Conservation (phyloP, 2,113 vertebrate genomes). For the Lates calcarifer region DNA sequence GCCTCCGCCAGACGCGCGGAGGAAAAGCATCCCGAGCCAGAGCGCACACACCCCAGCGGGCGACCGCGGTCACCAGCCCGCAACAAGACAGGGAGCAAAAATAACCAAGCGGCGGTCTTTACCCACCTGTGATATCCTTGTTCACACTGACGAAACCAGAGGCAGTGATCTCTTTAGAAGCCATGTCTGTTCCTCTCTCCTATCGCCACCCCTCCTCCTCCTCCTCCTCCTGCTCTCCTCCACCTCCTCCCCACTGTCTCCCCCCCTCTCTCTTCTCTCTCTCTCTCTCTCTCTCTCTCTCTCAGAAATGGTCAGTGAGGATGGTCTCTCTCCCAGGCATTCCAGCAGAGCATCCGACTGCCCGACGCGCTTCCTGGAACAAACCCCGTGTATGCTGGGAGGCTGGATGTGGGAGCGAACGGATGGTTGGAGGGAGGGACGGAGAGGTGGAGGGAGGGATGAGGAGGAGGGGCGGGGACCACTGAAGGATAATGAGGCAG, state of each 20-base stretch:
- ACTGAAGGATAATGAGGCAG: slow-evolving; percentile 46
- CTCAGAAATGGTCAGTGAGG: slow-evolving; percentile 67
- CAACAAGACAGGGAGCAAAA: slow-evolving; percentile 25
- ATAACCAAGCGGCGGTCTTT: slow-evolving; percentile 16
- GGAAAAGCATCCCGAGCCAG: slow-evolving; percentile 54
- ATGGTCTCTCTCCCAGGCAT: slow-evolving; percentile 82
- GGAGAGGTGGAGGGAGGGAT: slow-evolving; percentile 10
- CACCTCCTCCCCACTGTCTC: slow-evolving; percentile 33
- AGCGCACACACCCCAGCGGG: slow-evolving; percentile 33
- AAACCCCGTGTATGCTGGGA: slow-evolving; percentile 62
- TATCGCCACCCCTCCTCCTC: slow-evolving; percentile 57
- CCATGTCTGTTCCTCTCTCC: slow-evolving; percentile 81
- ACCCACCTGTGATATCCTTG: slow-evolving; percentile 86
- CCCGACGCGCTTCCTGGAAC: slow-evolving; percentile 79
- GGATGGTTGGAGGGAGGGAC: slow-evolving; percentile 30
- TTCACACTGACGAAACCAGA: slow-evolving; percentile 79
- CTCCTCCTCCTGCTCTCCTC: slow-evolving; percentile 4
- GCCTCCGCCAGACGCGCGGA: slow-evolving; percentile 47
- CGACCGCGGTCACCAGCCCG: slow-evolving; percentile 20
- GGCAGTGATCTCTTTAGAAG: slow-evolving; percentile 82
- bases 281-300: slow-evolving; percentile 41
- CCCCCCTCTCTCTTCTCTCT: slow-evolving; percentile 5
- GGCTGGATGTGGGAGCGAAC: slow-evolving; percentile 54
- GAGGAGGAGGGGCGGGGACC: slow-evolving; percentile 51
- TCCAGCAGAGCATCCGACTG: slow-evolving; percentile 85